Evolutionary conservation across 2,797 vertebrate species (phyloP), one percentile per base, ranked within the genome.

Genomic region (Malurus splendens): DNA sequence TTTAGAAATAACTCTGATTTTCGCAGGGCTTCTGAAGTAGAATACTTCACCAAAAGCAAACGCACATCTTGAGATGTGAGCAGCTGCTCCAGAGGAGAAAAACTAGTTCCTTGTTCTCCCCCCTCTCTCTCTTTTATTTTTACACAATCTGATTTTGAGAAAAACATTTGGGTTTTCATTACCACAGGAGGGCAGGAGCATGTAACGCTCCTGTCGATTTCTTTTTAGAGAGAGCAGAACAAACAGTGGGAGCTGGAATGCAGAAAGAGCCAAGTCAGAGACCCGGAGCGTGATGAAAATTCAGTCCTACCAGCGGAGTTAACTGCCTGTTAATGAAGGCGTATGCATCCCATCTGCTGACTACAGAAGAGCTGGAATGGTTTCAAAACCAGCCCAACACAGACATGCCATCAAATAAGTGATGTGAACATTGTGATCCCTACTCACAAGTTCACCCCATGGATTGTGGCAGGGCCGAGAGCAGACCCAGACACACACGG

Each of bases 321-420:
- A 95, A 95, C 84, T 88, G 87, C 93, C 55, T 85, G 82, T 68
- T 94, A 95, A 95, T 78, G 84, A 95, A 94, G 94, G 92, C 89
- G 90, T 85, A 70, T 93, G 91, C 90, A 86, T 90, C 93, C 94
- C 95, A 95, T 95, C 94, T 94, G 93, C 92, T 86, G 82, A 87
- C 86, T 90, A 39, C 89, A 87, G 79, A 87, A 80, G 73, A 91
- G 91, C 79, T 95, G 95, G 91, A 95, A 87, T 0, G 14, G 41
- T 47, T 90, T 92, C 94, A 95, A 50, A 87, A 95, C 15, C 90
- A 83, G 87, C 83, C 87, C 90, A 78, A 87, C 82, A 78, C 82
- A 94, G 84, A 61, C 79, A 90, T 56, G 39, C 59, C 89, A 78
- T 51, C 86, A 85, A 75, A 83, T 72, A 32, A 3, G 22, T 1